Conservation (phyloP, 2,113 vertebrate species). For the Cololabis saira region DNA sequence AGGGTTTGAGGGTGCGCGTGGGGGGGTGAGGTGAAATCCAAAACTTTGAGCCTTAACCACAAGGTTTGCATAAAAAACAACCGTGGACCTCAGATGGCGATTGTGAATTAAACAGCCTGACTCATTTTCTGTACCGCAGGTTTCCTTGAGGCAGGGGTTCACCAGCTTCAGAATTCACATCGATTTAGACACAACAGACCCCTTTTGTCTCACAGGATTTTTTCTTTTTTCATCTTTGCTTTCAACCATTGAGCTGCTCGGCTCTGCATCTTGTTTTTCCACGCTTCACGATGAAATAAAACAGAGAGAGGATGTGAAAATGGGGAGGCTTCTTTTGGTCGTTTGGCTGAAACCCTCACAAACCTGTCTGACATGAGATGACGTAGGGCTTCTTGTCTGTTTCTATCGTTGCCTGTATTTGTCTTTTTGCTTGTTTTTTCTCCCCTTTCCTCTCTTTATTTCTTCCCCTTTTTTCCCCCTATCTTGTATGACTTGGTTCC, state of each 20-base stretch:
- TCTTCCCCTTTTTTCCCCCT: not conserved
- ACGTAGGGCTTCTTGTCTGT: slow-evolving; percentile 4
- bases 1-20: slow-evolving; percentile 12
- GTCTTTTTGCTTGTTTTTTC: too few relatives aligned
- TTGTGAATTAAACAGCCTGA: slow-evolving; percentile 53
- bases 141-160: slow-evolving; percentile 48
- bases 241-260: slow-evolving; percentile 53
- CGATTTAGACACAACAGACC: slow-evolving; percentile 77
- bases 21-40: slow-evolving; percentile 56
- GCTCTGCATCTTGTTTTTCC: slow-evolving; percentile 72
- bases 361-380: slow-evolving; percentile 34
- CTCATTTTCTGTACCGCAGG: slow-evolving; percentile 64
- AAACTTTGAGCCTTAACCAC: slow-evolving; percentile 44
- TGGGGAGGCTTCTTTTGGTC: slow-evolving; percentile 36
- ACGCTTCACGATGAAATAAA: slow-evolving; percentile 75
- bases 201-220: slow-evolving; percentile 72
- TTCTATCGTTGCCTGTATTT: not conserved
- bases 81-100: slow-evolving; percentile 40
- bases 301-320: slow-evolving; percentile 33
- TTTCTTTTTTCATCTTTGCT: slow-evolving; percentile 48
- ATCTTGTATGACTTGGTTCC: not conserved
- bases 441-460: not conserved
- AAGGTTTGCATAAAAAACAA: slow-evolving; percentile 53
- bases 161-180: slow-evolving; percentile 75
- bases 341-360: slow-evolving; percentile 58